Evolutionary conservation across 2,888 invertebrate genomes (phyloP).

Genomic region (Cataglyphis albicans): DNA sequence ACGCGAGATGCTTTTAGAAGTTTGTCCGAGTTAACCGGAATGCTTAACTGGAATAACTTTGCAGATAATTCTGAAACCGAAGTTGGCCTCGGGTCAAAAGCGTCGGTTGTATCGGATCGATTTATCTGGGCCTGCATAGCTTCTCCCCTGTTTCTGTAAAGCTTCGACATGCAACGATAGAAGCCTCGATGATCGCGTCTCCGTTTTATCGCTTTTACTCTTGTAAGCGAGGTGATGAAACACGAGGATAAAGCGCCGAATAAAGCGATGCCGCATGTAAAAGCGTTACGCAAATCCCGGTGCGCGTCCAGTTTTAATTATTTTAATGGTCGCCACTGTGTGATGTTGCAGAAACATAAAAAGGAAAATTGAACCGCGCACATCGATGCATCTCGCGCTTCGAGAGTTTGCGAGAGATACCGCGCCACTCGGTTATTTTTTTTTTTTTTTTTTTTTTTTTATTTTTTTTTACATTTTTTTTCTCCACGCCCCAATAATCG

Average conservation of each 20-base stretch:
- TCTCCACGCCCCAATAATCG: neutral
- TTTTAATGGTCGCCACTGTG: slow-evolving; percentile 3
- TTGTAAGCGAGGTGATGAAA: slow-evolving; percentile 23
- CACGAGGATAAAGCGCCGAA: neutral
- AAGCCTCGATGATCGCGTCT: slow-evolving; percentile 11
- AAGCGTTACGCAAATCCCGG: neutral
- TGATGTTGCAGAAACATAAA: neutral
- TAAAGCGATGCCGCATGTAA: slow-evolving; percentile 4
- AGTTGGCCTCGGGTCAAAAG: slow-evolving; percentile 56
- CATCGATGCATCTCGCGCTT: neutral
- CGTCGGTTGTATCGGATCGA: slow-evolving; percentile 56
- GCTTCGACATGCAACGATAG: slow-evolving; percentile 17
- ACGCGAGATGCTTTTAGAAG: slow-evolving; percentile 53
- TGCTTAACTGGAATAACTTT: slow-evolving; percentile 58
- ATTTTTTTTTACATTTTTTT: neutral
- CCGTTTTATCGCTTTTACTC: slow-evolving; percentile 34
- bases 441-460: too few species aligned
- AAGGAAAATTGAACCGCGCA: neutral
- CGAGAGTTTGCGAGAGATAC: slow-evolving; percentile 1
- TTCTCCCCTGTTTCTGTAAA: slow-evolving; percentile 6
- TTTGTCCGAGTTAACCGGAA: slow-evolving; percentile 58
- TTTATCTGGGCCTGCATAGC: slow-evolving; percentile 46
- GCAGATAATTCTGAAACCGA: slow-evolving; percentile 54
- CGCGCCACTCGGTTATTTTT: slow-evolving; percentile 26
- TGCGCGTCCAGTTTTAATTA: slow-evolving; percentile 17